Evolutionary conservation across 2,888 invertebrate genomes (phyloP), one percentile per base, ranked within the genome.

Genomic region (Agonum fuliginosum): DNA sequence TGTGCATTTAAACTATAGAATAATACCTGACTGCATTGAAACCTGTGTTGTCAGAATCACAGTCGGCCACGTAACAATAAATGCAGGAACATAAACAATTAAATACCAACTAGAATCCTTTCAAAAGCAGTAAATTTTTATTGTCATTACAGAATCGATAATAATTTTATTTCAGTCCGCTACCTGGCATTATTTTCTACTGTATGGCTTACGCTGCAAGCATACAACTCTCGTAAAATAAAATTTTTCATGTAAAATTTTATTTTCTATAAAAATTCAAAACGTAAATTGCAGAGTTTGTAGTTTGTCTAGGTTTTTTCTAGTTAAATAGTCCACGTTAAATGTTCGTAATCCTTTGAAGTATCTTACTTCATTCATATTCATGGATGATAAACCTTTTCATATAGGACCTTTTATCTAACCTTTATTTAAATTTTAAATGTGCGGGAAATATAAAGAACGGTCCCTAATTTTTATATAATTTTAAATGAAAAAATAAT

Each of bases 361-460:
- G 54, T 54, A 54, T 54, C 27, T 54, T 12, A 3, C 24, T 54
- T 54, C 54, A 24, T 54, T 54, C 27, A 54, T 54, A 54, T 54
- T 22, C 54, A 54, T 12, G 54, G 54, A 22, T 54, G 17, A 54
- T 54, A 54, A 54, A 54, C 20, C 54, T 27, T 54, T 54, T 24
- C n/a, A 27, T 54, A 54, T 54, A 14, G 22, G 22, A 22, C 27
- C 54, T 12, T 27, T 27, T 54, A 54, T 22, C 12, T 22, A 17
- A 27, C n/a, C 14, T 54, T 54, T 54, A 54, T 54, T 27, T 54
- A 5, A 30, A 30, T 30, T 30, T 30, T 5, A 30, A 30, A 30
- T 30, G 8, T n/a, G n/a, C n/a, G n/a, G n/a, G n/a, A n/a, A n/a
- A n/a, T n/a, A n/a, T n/a, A n/a, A n/a, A n/a, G n/a, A n/a, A n/a